Base-by-base conservation (phyloP, 2,113 vertebrate genomes). In the Prionailurus bengalensis region DNA sequence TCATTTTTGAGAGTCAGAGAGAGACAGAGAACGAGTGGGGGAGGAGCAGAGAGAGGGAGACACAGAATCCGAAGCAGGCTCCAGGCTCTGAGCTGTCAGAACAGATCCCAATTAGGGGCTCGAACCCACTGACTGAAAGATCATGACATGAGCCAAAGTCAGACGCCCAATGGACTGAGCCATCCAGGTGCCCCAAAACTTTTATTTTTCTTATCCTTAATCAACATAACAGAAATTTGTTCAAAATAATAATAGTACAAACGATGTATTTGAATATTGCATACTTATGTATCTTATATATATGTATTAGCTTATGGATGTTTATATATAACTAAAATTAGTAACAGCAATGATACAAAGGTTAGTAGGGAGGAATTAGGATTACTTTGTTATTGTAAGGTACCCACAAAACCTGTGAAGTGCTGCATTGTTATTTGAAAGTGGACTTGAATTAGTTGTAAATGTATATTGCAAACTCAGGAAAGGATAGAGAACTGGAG, bases 201-300 rank as follows among this genome's bases (percentile, higher is more conserved):
- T 91, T 70, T 55, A 42, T 81, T 91, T 70, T 91, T 70, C 76
- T 70, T 90, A 89, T 74, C 61, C 17, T 61, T 90, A 78, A 76
- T 33, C 29, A 65, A 29, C 29, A 39, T 68, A 80, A 80, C 45
- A 55, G 68, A 53, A 25, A 68, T 11, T 33, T 25, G 12, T 70
- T 66, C 63, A 70, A 91, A 42, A 55, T 58, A 55, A 70, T 55
- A 55, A 70, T 55, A 55, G 58, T 33, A 25, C 19, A 19, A 68
- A 80, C 16, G 53, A 58, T 31, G 23, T 63, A 29, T 68, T 80
- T 84, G 16, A 66, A 33, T 66, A 45, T 33, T 33, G 61, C 39
- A 48, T 45, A 8, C 11, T 84, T 31, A 58, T 21, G 25, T 31
- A 36, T 36, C 7, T n/a, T 25, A 48, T 1, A 23, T 58, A 55